Evolutionary conservation across 2,113 vertebrate species (phyloP), one percentile per base, ranked within the genome.

Genomic region (Clupea harengus): DNA sequence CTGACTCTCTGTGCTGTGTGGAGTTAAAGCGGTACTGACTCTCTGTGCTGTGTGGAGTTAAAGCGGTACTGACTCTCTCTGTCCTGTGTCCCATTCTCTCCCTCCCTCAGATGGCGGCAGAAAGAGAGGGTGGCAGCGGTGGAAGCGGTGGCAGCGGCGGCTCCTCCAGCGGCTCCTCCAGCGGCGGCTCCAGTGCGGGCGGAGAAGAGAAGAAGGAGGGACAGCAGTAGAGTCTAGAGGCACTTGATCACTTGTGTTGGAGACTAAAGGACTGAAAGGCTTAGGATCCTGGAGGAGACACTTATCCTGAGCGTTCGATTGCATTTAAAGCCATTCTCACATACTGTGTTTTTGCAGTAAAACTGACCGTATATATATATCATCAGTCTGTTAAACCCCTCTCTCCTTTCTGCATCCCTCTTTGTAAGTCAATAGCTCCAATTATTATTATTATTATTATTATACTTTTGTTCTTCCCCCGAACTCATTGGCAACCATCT

Each of bases 331-430:
- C 95, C 94, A 95, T 94, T 96, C 93, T 97, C 90, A 75, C 87
- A 90, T 97, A 97, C 96, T 97, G 96, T 97, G 95, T 97, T 97
- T 97, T 98, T 95, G 95, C 97, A 97, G 96, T 97, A 97, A 94
- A 95, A 72, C 11, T 72, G 96, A 93, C 92, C 89, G 83, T 83
- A 94, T 95, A 93, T 89, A 83, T 83, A 94, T 95, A 93, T 89
- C 86, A 91, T 94, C 93, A 92, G 88, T 89, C 92, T 94, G 67
- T 64, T 39, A 72, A 72, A 72, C 25, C 22, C 25, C 22, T n/a
- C 5, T 25, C 10, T 64, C n/a, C 2, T n/a, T 9, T n/a, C 60
- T 67, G 25, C 25, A 67, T 72, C 25, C 78, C 45, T 85, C 67
- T 91, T 28, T 91, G 86, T 92, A 92, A 93, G 94, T 93, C 92